A percentile compares a stretch with the other conserved stretches of the same genome.
phyloP scores from a whole-genome alignment of 2,888 invertebrate species.

The Cerastis leucographa region DNA sequence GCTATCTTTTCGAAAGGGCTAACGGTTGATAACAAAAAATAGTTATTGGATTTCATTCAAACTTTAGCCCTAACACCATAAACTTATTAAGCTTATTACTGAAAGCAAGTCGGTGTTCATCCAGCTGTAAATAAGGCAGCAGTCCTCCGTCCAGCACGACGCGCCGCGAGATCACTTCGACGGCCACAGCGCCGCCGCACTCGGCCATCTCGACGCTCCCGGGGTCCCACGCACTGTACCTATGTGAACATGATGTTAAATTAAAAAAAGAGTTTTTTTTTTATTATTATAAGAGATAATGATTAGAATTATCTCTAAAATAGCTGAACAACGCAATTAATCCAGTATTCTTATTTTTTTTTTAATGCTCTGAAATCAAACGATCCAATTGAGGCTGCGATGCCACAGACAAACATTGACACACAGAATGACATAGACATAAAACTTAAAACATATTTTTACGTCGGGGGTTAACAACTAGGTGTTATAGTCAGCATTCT shows the following conservation, averaged over 20 bases:
- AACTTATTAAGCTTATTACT: constrained; percentile 78
- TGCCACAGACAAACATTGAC: too few relatives aligned
- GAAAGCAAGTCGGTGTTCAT: constrained; percentile 87
- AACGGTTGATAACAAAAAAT: background rate
- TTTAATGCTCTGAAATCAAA: too few relatives aligned
- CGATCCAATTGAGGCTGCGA: background rate
- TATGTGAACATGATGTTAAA: constrained; percentile 53
- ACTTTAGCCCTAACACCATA: background rate
- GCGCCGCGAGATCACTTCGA: constrained; percentile 77
- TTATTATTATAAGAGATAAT: background rate
- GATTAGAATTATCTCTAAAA: background rate
- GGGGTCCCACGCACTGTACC: constrained; percentile 88
- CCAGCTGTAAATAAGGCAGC: constrained; percentile 80
- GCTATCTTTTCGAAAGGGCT: background rate
- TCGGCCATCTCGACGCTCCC: constrained; percentile 86
- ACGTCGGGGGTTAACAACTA: background rate
- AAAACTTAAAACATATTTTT: background rate
- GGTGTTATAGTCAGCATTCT: background rate
- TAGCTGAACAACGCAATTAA: background rate
- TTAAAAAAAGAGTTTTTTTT: background rate
- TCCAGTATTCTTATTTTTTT: too few relatives aligned
- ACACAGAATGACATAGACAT: background rate
- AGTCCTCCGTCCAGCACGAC: constrained; percentile 83
- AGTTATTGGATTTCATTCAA: background rate
- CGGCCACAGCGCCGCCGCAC: constrained; percentile 84